phyloP scores from a whole-genome alignment of 2,113 vertebrate species.

The Salvelinus alpinus region DNA sequence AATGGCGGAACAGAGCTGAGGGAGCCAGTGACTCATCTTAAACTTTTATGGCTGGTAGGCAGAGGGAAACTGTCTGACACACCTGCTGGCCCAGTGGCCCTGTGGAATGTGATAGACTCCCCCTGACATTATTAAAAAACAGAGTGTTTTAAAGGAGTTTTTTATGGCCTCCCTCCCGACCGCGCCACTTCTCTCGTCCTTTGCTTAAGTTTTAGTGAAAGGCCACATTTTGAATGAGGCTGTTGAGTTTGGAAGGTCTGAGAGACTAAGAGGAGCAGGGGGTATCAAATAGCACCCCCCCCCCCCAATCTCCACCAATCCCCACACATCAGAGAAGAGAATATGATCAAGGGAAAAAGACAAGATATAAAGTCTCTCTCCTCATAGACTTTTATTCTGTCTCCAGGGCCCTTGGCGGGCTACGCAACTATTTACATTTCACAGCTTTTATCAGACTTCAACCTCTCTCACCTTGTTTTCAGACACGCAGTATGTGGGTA shows the following conservation, averaged over 20 bases:
- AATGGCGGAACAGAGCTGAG: neutral
- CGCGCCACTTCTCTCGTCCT: neutral
- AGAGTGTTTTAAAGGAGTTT: constrained; percentile 14
- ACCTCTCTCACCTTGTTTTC: no score
- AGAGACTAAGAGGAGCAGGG: constrained; percentile 4
- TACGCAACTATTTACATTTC: no score
- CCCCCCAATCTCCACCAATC: neutral
- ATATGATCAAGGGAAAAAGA: no score
- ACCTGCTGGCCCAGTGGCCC: constrained; percentile 32
- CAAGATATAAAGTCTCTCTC: no score
- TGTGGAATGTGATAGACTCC: constrained; percentile 21
- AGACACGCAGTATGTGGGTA: no score
- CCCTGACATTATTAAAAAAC: constrained; percentile 5
- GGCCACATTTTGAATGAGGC: constrained; percentile 9
- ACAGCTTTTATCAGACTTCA: no score
- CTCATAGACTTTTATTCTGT: neutral
- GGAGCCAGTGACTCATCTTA: neutral
- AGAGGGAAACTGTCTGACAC: constrained; percentile 5
- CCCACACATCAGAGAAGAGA: neutral
- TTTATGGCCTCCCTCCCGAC: constrained; percentile 14
- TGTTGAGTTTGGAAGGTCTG: constrained; percentile 3
- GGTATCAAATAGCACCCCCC: neutral
- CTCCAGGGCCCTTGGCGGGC: neutral
- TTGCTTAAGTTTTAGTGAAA: constrained; percentile 8
- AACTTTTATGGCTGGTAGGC: constrained; percentile 29